Conservation (phyloP, 2,888 invertebrate genomes). For the Pterostichus madidus region DNA sequence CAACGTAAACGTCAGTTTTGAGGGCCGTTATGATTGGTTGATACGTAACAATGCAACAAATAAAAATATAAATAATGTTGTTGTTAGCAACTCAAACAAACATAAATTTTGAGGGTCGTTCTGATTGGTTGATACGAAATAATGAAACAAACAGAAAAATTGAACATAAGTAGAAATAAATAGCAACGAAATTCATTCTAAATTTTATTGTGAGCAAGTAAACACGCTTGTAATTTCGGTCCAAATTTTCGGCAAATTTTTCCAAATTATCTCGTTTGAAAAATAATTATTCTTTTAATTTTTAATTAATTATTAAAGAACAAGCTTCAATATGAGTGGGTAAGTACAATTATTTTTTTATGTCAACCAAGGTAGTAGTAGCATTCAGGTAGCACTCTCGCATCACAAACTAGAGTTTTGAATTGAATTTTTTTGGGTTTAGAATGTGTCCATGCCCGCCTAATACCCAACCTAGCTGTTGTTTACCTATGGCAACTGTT, state of each 20-base stretch:
- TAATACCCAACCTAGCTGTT: conserved; percentile 4
- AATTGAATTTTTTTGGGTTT: not conserved
- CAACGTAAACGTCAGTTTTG: not conserved
- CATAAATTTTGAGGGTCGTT: not conserved
- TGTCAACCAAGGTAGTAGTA: too few relatives aligned
- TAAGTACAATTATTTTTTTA: conserved; percentile 23
- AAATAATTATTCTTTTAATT: not conserved
- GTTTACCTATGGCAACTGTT: conserved; percentile 1
- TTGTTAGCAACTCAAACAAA: conserved; percentile 10
- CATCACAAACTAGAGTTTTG: too few relatives aligned
- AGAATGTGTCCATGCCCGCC: conserved; percentile 60
- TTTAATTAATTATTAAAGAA: conserved; percentile 28
- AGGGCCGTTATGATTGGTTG: not conserved
- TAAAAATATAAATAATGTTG: too few relatives aligned
- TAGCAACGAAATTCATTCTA: conserved; percentile 3
- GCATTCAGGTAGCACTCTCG: too few relatives aligned
- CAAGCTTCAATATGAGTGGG: conserved; percentile 9
- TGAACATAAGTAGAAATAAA: conserved; percentile 3
- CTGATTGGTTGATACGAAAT: too few relatives aligned
- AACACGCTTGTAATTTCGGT: conserved; percentile 5
- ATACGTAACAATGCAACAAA: not conserved
- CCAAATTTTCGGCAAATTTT: not conserved
- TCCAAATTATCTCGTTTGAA: conserved; percentile 33
- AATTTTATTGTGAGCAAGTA: not conserved
- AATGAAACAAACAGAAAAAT: not conserved